Evolutionary conservation across 1,140 invertebrate species (phyloP).

Genomic region (Monomorium pharaonis): DNA sequence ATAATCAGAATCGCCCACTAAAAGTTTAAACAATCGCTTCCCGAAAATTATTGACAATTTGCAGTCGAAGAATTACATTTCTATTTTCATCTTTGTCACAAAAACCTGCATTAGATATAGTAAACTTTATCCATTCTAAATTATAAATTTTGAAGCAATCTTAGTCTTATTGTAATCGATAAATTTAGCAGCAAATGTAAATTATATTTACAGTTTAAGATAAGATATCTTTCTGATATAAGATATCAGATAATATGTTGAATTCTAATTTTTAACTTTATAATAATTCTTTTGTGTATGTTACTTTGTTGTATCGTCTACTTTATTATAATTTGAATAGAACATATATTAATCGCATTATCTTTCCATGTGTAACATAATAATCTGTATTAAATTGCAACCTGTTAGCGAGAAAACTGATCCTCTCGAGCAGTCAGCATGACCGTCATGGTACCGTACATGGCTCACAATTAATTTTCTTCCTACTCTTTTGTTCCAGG

Average conservation of each 20-base stretch:
- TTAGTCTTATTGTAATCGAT: no score
- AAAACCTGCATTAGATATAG: neutral
- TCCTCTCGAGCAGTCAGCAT: neutral
- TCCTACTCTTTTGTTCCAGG: slow-evolving; percentile 79
- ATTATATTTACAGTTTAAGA: no score
- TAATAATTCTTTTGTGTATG: neutral
- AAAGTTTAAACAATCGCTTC: neutral
- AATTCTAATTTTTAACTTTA: neutral
- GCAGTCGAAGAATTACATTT: neutral
- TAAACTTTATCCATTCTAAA: no score
- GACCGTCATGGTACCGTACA: neutral
- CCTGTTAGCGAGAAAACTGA: neutral
- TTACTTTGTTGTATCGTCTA: neutral
- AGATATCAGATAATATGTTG: neutral
- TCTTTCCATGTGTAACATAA: neutral
- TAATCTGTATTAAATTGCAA: slow-evolving; percentile 9
- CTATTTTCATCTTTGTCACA: neutral
- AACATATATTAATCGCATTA: neutral
- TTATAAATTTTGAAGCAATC: no score
- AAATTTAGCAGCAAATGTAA: no score
- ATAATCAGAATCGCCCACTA: neutral
- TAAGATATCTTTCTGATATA: neutral
- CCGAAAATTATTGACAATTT: neutral
- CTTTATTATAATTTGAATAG: neutral
- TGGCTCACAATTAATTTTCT: neutral